Base-by-base conservation (phyloP, 2,797 vertebrate species). In the Malurus splendens region DNA sequence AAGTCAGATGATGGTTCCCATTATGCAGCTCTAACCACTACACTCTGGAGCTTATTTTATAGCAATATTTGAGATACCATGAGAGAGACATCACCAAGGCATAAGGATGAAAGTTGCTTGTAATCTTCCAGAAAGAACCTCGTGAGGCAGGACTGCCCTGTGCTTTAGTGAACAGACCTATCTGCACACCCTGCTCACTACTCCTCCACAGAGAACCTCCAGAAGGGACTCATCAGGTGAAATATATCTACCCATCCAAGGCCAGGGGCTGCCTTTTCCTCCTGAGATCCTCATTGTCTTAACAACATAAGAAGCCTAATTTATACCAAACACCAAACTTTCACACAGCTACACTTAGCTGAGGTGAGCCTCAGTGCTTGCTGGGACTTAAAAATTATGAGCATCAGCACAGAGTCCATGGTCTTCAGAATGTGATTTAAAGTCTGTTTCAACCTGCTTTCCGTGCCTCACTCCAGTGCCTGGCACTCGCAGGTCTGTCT, bases 41-140 rank as follows among this genome's bases (percentile, higher is more conserved):
- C 7, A 25, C 27, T 59, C 42, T 3, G 3, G 7, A 55, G 28
- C 9, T 78, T 57, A 62, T 12, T 62, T 39, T 52, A 33, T 10
- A 75, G 14, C 2, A 52, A 4, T 2, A 10, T 28, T 59, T 55
- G 57, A 65, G 17, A n/a, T 12, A 4, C 23, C 10, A 19, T 0
- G 0, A 15, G 19, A 67, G 7, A 86, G 24, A 39, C 19, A n/a
- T 4, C 36, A 20, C 2, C 8, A 10, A 4, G 14, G 15, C 25
- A 2, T 30, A 55, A 67, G 17, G 10, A 47, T 12, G 38, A 67
- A 64, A 42, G n/a, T 12, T 61, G 44, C 23, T 68, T 88, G 38
- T 41, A 56, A 54, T 18, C 61, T 74, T 82, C 36, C 28, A 71
- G 44, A 72, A 84, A 39, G 27, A 22, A 41, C 6, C 32, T 56